Percentiles rank a stretch among this genome's conserved stretches.
These are phyloP conservation scores for Sminthurinus aureus DNA, from an alignment of 2,888 invertebrate genomes.

Conservation along the genomic window DNA sequence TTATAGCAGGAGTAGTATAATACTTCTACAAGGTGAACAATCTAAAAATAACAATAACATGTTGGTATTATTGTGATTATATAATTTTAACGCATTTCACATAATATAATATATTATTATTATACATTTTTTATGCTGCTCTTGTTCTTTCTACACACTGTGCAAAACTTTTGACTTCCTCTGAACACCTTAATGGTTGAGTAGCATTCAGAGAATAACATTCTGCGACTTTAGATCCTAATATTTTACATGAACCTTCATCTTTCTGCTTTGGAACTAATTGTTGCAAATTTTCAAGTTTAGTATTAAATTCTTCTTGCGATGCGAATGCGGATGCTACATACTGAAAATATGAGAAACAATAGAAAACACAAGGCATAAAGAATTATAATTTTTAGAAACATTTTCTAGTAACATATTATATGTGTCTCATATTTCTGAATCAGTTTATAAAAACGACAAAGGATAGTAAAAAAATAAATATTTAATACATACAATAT, in stretches of 20 bases:
- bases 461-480: not conserved
- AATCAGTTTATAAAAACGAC: not conserved
- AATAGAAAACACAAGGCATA: not conserved
- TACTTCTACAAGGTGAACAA: no score
- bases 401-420: no score
- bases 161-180: conserved; percentile 56
- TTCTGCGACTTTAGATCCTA: conserved; percentile 53
- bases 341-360: conserved; percentile 46
- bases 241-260: conserved; percentile 50
- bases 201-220: conserved; percentile 55
- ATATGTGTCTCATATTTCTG: no score
- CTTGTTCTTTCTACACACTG: conserved; percentile 51
- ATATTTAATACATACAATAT: not conserved
- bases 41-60: no score
- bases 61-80: no score
- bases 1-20: no score
- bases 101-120: no score
- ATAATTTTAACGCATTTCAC: no score
- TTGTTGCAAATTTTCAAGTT: conserved; percentile 55
- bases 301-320: conserved; percentile 55
- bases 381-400: not conserved
- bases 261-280: conserved; percentile 55
- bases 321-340: conserved; percentile 57
- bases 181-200: conserved; percentile 56
- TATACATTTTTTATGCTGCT: conserved; percentile 20